Conservation (phyloP, 2,888 invertebrate genomes). For the Scelioninae gen. 2 region DNA sequence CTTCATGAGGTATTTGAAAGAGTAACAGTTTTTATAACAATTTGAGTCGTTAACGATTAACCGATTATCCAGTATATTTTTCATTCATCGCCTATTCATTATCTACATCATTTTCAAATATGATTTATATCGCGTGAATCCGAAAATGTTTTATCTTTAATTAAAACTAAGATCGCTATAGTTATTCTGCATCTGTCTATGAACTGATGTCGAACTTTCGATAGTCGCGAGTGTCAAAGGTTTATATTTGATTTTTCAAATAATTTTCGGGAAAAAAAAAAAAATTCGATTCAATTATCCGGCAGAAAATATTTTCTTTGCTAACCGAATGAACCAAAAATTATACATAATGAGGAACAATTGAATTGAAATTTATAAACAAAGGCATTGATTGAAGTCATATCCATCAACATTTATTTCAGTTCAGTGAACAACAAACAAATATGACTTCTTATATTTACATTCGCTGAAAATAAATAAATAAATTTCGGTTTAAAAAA, state of each 20-base stretch:
- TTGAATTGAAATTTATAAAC: too few relatives aligned
- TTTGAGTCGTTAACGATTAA: slow-evolving; percentile 47
- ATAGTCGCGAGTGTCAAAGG: slow-evolving; percentile 29
- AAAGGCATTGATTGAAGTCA: too few relatives aligned
- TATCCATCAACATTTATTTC: too few relatives aligned
- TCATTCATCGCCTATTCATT: slow-evolving; percentile 49
- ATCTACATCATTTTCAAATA: slow-evolving; percentile 57
- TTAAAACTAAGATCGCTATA: slow-evolving; percentile 50
- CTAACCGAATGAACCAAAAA: too few relatives aligned
- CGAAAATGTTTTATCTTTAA: slow-evolving; percentile 50
- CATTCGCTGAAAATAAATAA: too few relatives aligned
- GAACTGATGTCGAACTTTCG: slow-evolving; percentile 37
- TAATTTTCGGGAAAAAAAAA: too few relatives aligned
- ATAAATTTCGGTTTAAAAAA: too few relatives aligned
- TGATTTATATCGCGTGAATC: slow-evolving; percentile 52
- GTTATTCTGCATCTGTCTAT: slow-evolving; percentile 44
- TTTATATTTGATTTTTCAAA: slow-evolving; percentile 31
- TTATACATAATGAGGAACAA: too few relatives aligned
- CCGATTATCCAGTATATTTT: slow-evolving; percentile 58
- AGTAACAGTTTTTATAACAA: slow-evolving; percentile 50
- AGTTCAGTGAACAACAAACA: too few relatives aligned
- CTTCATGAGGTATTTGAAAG: slow-evolving; percentile 45
- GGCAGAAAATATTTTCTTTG: too few relatives aligned
- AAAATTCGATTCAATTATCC: too few relatives aligned
- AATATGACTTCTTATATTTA: too few relatives aligned